Evolutionary conservation across 2,113 vertebrate species (phyloP), one percentile per base, ranked within the genome.

Genomic region (Hydrolagus affinis): DNA sequence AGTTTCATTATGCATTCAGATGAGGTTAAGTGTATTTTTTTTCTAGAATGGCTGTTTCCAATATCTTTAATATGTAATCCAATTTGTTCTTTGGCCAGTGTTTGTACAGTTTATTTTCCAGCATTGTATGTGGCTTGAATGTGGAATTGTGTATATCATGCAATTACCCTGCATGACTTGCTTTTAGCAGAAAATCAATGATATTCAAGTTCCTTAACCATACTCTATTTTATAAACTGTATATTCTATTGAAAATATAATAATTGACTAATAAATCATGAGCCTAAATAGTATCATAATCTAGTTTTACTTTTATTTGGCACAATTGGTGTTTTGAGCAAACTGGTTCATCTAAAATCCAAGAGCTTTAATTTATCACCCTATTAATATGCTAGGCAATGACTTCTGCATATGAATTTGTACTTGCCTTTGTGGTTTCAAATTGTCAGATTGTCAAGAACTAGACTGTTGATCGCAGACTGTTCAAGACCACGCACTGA

Each of bases 71-170:
- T 44, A 44, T 44, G 44, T 44, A 44, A 44, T 6, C 44, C 44
- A 44, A 44, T 6, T 44, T 44, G 4, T 3, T 2, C 11, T 66
- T 83, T 83, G 15, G 59, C 78, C 17, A 11, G 78, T 9, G 25
- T 68, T 32, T 28, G 17, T 30, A 83, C 60, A 30, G 15, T 32
- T 83, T 28, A 23, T 66, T 83, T 66, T 64, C 25, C 32, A 28
- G 62, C 78, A 66, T 66, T 15, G 60, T 83, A 60, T 83, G 62
- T 64, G 78, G 59, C 78, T 30, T 83, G 62, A 25, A 66, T 66
- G 60, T 83, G 28, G 66, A n/a, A 32, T 28, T 15, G 66, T 66
- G 64, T 66, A 83, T 66, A 15, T 9, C 3, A 68, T 83, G 28
- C 78, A 83, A 62, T 44, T 44, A 83, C 66, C 25, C 32, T 66